These are phyloP conservation scores for Caenorhabditis sp. DNA, from an alignment of 2,888 invertebrate species.

Conservation along the genomic window DNA sequence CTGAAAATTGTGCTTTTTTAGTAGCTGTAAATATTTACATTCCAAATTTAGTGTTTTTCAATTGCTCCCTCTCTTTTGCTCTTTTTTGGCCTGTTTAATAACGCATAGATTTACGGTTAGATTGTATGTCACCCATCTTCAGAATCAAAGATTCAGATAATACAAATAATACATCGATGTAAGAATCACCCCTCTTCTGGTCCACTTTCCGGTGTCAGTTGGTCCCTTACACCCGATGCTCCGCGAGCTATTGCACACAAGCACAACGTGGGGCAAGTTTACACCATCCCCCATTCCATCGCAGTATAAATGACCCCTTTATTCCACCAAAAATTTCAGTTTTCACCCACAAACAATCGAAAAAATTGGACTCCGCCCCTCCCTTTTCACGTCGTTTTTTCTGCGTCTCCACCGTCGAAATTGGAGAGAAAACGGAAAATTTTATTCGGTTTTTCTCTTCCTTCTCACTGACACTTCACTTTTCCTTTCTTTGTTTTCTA, in stretches of 20 bases:
- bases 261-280: constrained; percentile 49
- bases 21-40: background rate
- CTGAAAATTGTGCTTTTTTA: constrained; percentile 1
- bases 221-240: constrained; percentile 32
- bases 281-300: constrained; percentile 16
- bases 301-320: constrained; percentile 30
- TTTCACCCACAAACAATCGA: background rate
- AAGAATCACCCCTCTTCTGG: too few species aligned
- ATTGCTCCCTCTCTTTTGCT: background rate
- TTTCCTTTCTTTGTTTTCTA: constrained; percentile 27
- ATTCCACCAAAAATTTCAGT: constrained; percentile 1
- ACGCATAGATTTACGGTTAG: background rate
- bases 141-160: constrained; percentile 17
- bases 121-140: constrained; percentile 22
- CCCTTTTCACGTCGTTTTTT: too few species aligned
- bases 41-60: too few species aligned
- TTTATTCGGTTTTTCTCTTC: constrained; percentile 37
- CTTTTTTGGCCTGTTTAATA: background rate
- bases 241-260: constrained; percentile 20
- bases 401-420: constrained; percentile 39
- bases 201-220: too few species aligned
- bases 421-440: constrained; percentile 1
- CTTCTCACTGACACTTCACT: constrained; percentile 14
- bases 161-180: too few species aligned
- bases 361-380: constrained; percentile 13